phyloP scores from a whole-genome alignment of 2,113 vertebrate genomes.

The Anolis sagrei region DNA sequence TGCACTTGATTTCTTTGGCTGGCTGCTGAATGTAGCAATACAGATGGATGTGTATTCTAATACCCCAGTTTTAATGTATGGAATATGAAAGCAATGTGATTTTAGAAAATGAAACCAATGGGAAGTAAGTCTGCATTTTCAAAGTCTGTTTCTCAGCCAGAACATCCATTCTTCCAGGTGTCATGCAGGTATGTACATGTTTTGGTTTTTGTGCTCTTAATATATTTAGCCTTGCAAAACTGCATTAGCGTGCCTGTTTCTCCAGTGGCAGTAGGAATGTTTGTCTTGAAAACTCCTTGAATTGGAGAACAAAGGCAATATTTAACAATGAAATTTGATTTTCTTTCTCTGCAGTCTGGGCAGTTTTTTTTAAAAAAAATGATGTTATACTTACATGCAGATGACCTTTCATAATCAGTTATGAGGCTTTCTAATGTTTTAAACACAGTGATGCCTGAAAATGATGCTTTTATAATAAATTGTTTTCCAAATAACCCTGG shows the following conservation, averaged over 20 bases:
- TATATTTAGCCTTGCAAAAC: conserved; percentile 26
- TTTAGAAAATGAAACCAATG: conserved; percentile 74
- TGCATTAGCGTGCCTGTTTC: conserved; percentile 21
- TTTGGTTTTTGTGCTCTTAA: conserved; percentile 59
- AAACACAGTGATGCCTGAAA: conserved; percentile 33
- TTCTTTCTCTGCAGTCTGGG: conserved; percentile 29
- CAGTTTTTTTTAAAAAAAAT: conserved; percentile 2
- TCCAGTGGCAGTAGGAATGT: conserved; percentile 10
- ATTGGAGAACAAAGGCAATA: conserved; percentile 31
- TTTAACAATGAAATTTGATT: conserved; percentile 25
- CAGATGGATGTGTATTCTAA: neutral
- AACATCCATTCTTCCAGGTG: conserved; percentile 80
- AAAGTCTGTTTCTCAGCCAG: conserved; percentile 75
- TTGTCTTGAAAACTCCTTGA: neutral
- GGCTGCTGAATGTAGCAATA: conserved; percentile 26
- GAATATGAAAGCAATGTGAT: conserved; percentile 50
- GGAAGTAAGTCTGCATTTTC: conserved; percentile 82
- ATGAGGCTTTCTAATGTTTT: conserved; percentile 12
- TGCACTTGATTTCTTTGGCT: conserved; percentile 49
- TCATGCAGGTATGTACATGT: conserved; percentile 85
- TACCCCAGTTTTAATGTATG: conserved; percentile 46
- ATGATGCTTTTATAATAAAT: conserved; percentile 47
- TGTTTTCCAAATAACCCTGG: neutral
- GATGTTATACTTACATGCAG: conserved; percentile 4
- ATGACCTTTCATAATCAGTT: neutral